These are phyloP conservation scores for Cyaniris semiargus DNA, from an alignment of 2,888 invertebrate genomes.

Conservation along the genomic window DNA sequence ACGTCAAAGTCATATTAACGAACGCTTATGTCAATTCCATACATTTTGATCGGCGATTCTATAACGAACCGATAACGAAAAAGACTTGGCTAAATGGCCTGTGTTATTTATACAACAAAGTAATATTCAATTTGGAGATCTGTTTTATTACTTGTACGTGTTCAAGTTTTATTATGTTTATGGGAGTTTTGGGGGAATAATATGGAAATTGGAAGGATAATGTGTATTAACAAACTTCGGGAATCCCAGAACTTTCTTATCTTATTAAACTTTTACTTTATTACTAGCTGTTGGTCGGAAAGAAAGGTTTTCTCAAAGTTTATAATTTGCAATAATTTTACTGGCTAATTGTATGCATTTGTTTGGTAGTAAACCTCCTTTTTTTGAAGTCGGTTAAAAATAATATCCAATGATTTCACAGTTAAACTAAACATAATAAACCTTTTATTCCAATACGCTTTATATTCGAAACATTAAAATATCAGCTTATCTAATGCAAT, in stretches of 20 bases:
- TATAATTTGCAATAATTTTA: not conserved
- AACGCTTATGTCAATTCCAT: too few species aligned
- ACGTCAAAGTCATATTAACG: too few species aligned
- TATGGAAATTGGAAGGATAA: conserved; percentile 17
- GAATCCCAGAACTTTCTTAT: conserved; percentile 11
- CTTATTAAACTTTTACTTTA: conserved; percentile 21
- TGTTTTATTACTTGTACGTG: not conserved
- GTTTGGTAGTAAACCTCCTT: too few species aligned
- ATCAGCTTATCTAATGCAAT: conserved; percentile 34
- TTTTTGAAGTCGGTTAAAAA: too few species aligned
- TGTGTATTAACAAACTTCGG: not conserved
- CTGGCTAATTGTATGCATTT: not conserved
- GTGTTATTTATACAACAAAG: not conserved
- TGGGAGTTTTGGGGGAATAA: conserved; percentile 1
- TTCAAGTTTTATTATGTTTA: conserved; percentile 10
- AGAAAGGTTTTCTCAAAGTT: not conserved
- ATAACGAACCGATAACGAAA: too few species aligned
- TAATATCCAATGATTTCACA: too few species aligned
- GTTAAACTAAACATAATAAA: not conserved
- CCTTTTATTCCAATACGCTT: conserved; percentile 1
- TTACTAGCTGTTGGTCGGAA: not conserved
- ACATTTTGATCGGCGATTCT: too few species aligned
- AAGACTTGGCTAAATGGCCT: too few species aligned
- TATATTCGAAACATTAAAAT: not conserved
- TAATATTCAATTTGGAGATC: conserved; percentile 4